Evolutionary conservation across 2,113 vertebrate genomes (phyloP).

Genomic region (Hirundichthys speculiger): DNA sequence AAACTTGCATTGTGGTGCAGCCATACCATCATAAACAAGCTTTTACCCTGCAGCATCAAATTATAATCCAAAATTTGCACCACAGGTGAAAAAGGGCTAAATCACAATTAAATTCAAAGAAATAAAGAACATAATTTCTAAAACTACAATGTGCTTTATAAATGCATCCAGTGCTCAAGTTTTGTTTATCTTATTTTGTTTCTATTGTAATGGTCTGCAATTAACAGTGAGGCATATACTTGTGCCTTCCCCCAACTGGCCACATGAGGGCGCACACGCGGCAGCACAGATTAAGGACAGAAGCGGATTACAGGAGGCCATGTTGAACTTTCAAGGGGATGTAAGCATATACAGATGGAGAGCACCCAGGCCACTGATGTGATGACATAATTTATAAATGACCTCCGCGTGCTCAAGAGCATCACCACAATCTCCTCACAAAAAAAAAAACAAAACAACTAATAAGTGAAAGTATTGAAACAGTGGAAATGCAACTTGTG

Average conservation of each 20-base stretch:
- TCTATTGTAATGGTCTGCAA: not conserved
- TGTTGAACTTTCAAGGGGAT: conserved; percentile 73
- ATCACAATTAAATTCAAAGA: not conserved
- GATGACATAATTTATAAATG: conserved; percentile 69
- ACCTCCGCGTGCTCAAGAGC: conserved; percentile 60
- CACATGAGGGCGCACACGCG: conserved; percentile 62
- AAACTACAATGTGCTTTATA: not conserved
- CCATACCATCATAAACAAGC: not conserved
- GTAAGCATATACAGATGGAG: conserved; percentile 43
- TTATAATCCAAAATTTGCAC: not conserved
- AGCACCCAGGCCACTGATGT: conserved; percentile 55
- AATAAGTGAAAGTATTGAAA: conserved; percentile 6
- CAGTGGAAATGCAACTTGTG: not conserved
- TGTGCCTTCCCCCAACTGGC: conserved; percentile 13
- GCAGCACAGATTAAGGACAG: conserved; percentile 34
- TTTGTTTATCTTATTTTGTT: not conserved
- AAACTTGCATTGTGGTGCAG: not conserved
- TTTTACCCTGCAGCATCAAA: not conserved
- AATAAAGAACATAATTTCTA: not conserved
- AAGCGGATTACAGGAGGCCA: conserved; percentile 74
- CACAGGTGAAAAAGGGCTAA: not conserved
- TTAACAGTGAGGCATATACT: not conserved
- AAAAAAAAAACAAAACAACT: conserved; percentile 14
- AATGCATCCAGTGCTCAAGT: not conserved
- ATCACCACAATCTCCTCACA: conserved; percentile 47